These are phyloP conservation scores for Garrulus glandarius DNA, from an alignment of 2,797 vertebrate genomes.

Conservation along the genomic window DNA sequence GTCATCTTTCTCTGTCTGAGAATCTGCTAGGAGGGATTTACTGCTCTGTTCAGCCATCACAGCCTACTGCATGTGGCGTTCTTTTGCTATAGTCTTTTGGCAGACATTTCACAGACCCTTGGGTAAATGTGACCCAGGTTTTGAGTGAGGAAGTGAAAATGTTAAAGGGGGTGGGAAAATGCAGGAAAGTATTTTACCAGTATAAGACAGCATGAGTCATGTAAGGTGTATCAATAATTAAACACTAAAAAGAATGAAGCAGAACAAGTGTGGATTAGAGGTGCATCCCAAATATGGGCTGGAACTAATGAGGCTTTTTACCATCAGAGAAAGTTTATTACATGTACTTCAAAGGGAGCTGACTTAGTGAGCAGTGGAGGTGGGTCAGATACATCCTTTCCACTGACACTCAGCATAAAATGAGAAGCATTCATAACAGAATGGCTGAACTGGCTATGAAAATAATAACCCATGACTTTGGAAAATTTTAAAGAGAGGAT, in stretches of 20 bases:
- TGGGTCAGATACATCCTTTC: slow-evolving; percentile 4
- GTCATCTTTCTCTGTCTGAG: background rate
- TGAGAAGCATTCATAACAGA: background rate
- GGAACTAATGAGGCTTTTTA: slow-evolving; percentile 61
- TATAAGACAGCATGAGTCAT: background rate
- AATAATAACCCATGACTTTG: background rate
- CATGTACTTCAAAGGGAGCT: slow-evolving; percentile 63
- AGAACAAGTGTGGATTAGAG: slow-evolving; percentile 20
- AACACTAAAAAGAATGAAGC: slow-evolving; percentile 29
- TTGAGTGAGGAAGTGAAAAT: background rate
- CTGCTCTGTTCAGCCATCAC: background rate
- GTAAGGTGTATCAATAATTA: slow-evolving; percentile 7
- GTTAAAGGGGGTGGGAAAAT: background rate
- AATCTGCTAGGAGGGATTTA: background rate
- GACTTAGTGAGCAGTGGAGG: slow-evolving; percentile 11
- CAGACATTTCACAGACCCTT: background rate
- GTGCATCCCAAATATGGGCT: slow-evolving; percentile 1
- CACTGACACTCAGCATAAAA: background rate
- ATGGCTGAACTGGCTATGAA: background rate
- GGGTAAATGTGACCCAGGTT: background rate
- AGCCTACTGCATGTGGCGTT: background rate
- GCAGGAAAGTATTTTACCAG: background rate
- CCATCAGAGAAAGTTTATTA: slow-evolving; percentile 57
- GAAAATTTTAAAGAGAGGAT: background rate
- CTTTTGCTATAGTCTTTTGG: background rate